A percentile compares a stretch with the other conserved stretches of the same genome.
Conservation (phyloP, 2,113 vertebrate genomes). For the Oryzias woworae region DNA sequence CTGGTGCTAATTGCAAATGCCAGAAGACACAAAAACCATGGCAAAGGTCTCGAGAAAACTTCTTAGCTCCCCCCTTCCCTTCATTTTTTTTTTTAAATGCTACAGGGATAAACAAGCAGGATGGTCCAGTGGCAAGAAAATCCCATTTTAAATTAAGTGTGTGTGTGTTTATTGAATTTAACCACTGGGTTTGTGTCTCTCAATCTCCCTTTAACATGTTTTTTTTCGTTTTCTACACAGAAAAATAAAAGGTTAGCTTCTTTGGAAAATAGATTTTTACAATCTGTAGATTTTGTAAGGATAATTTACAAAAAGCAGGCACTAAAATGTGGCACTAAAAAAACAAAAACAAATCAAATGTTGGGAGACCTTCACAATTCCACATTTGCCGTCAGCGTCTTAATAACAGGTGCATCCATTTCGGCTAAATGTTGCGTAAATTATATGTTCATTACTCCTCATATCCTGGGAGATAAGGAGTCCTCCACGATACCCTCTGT, state of each 20-base stretch:
- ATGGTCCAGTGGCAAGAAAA: slow-evolving; percentile 58
- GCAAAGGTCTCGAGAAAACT: slow-evolving; percentile 65
- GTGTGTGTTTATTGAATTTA: slow-evolving; percentile 44
- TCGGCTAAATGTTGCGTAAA: slow-evolving; percentile 56
- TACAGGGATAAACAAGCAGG: slow-evolving; percentile 75
- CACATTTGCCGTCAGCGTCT: slow-evolving; percentile 1
- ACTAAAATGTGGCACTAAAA: too few species aligned
- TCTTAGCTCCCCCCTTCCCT: slow-evolving; percentile 11
- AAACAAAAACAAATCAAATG: too few species aligned
- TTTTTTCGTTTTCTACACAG: too few species aligned
- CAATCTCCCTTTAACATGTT: slow-evolving; percentile 3
- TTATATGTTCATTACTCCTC: slow-evolving; percentile 48
- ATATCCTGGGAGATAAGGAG: slow-evolving; percentile 48
- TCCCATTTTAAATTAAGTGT: slow-evolving; percentile 40
- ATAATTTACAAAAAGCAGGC: too few species aligned
- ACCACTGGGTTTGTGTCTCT: slow-evolving; percentile 38
- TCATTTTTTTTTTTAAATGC: slow-evolving; percentile 37
- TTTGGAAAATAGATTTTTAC: too few species aligned
- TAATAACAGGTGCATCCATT: slow-evolving; percentile 24
- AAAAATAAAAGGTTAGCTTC: too few species aligned
- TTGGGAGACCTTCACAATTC: neutral
- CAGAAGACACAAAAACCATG: slow-evolving; percentile 62
- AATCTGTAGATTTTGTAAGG: too few species aligned
- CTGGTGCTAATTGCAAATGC: slow-evolving; percentile 74
- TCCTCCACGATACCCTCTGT: slow-evolving; percentile 54